Conservation (phyloP, 2,888 invertebrate genomes). For the Anoplius nigerrimus region DNA sequence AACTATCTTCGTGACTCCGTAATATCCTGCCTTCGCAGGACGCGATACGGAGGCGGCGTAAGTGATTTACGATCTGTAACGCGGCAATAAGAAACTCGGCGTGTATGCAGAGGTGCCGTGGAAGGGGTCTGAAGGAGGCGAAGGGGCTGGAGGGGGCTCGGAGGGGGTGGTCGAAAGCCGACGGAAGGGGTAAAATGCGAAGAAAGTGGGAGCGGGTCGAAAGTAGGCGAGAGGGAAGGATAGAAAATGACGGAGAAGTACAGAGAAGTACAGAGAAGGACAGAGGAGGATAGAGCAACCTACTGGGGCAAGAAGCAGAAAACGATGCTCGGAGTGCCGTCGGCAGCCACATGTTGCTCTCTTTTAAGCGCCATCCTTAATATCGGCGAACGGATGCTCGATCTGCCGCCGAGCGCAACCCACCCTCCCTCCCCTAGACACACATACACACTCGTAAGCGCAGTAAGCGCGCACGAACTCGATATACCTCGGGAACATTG, state of each 20-base stretch:
- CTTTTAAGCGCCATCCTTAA: conserved; percentile 54
- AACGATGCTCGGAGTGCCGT: conserved; percentile 29
- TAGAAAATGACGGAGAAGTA: conserved; percentile 12
- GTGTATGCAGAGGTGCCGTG: conserved; percentile 9
- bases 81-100: conserved; percentile 18
- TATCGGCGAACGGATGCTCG: conserved; percentile 52
- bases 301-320: conserved; percentile 16
- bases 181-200: conserved; percentile 7
- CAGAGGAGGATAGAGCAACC: not conserved
- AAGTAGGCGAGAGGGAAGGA: conserved; percentile 17
- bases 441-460: conserved; percentile 24
- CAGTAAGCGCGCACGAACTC: conserved; percentile 39
- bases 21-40: too few species aligned
- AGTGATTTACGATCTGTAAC: conserved; percentile 29
- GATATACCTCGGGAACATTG: conserved; percentile 50
- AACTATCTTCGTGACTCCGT: too few species aligned
- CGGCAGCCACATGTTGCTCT: conserved; percentile 59
- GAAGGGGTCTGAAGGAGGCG: too few species aligned
- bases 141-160: not conserved
- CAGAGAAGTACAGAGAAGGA: not conserved
- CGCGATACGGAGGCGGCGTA: conserved; percentile 7
- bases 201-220: too few species aligned
- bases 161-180: conserved; percentile 12
- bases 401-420: conserved; percentile 29
- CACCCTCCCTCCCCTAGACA: not conserved